Base-by-base conservation (phyloP, 1,140 invertebrate species). In the Diuraphis noxia region DNA sequence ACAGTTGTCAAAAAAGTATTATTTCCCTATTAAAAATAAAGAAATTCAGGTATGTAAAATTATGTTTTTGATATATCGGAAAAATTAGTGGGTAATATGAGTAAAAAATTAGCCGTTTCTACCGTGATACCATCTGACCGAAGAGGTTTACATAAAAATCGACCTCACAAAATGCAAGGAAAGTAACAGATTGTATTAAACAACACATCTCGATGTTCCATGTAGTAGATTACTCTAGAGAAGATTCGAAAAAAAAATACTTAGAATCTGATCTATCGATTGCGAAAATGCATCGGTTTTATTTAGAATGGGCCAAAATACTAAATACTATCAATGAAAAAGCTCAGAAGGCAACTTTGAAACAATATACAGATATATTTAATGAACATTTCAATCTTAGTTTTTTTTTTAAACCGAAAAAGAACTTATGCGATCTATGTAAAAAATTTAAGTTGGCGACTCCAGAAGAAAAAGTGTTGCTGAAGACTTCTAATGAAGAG, bases 391-490 rank as follows among this genome's bases (percentile, higher is more conserved):
- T 43, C 30, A 86, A 86, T 86, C 2, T 46, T 21, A 34, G 38
- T 86, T 86, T 86, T 86, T 86, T 86, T 86, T n/a, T n/a, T n/a
- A 41, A 86, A 86, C 84, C 84, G n/a, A n/a, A n/a, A n/a, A n/a
- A n/a, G n/a, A n/a, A n/a, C n/a, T n/a, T n/a, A n/a, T n/a, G n/a
- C n/a, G n/a, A n/a, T 17, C 13, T 30, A 86, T 86, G 46, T 86
- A 40, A 86, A 34, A 43, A 86, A 43, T 46, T 43, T n/a, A 86
- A 52, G 19, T n/a, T 46, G n/a, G 38, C 36, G 0, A 52, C 10
- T 43, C 25, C 41, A 43, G n/a, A 52, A 46, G 84, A 86, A 86
- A 52, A 86, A 43, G 19, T 30, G 25, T 30, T 34, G 8, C 30
- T 30, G 30, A 19, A 86, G 19, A 43, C 17, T 21, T 34, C 13